Evolutionary conservation across 2,888 invertebrate species (phyloP).

Genomic region (Parasteatoda lunata): DNA sequence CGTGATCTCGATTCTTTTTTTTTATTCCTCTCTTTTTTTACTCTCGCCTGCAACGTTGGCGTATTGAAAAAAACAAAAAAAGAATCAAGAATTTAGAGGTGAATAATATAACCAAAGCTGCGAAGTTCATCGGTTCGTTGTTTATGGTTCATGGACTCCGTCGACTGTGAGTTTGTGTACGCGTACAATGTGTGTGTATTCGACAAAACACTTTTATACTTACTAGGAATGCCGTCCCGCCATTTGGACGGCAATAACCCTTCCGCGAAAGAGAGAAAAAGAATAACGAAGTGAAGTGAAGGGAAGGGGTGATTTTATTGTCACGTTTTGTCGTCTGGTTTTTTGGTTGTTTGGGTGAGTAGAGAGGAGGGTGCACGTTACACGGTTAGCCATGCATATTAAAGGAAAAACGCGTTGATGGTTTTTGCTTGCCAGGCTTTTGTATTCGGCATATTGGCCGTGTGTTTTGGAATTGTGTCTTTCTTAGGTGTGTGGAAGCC

Average conservation of each 20-base stretch:
- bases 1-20: conserved; percentile 40
- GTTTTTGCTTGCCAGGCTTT: conserved; percentile 32
- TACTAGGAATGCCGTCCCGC: conserved; percentile 60
- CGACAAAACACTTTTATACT: conserved; percentile 49
- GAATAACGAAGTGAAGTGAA: not conserved
- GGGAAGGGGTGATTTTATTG: conserved; percentile 21
- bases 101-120: conserved; percentile 23
- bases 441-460: conserved; percentile 46
- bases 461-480: conserved; percentile 6
- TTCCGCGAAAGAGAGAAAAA: conserved; percentile 22
- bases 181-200: conserved; percentile 30
- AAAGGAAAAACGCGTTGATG: conserved; percentile 38
- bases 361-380: conserved; percentile 22
- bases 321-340: conserved; percentile 31
- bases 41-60: not conserved
- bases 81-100: not conserved
- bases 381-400: conserved; percentile 50
- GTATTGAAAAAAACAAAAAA: not conserved
- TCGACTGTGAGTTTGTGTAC: not conserved
- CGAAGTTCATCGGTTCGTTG: conserved; percentile 56
- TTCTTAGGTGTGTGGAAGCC: not conserved
- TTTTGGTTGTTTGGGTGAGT: conserved; percentile 7
- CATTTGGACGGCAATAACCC: conserved; percentile 57
- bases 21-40: conserved; percentile 18
- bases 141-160: conserved; percentile 55